Evolutionary conservation across 2,797 vertebrate genomes (phyloP).

Genomic region (Crocodylus rhombifer): DNA sequence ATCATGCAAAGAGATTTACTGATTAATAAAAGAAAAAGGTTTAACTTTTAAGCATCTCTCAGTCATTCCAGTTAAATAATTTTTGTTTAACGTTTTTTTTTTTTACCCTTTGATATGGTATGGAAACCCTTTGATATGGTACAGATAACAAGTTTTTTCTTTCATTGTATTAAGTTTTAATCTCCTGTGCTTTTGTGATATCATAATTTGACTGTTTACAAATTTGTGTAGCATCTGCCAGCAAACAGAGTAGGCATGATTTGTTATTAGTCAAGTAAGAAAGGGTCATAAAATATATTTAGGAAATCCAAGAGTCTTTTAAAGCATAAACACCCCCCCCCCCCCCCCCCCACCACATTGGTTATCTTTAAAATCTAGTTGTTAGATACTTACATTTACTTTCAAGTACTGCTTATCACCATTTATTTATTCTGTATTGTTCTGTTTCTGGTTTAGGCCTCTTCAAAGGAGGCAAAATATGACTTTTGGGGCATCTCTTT

Average conservation of each 20-base stretch:
- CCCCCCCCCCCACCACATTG: neutral
- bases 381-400: neutral
- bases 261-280: slow-evolving; percentile 16
- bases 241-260: neutral
- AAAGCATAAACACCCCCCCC: neutral
- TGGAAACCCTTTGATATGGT: slow-evolving; percentile 14
- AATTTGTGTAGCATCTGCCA: neutral
- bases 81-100: neutral
- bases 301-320: slow-evolving; percentile 9
- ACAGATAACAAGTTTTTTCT: slow-evolving; percentile 39
- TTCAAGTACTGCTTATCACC: neutral
- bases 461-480: neutral
- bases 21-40: slow-evolving; percentile 36
- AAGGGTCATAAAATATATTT: slow-evolving; percentile 22
- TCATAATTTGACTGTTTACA: neutral
- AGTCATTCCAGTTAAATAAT: slow-evolving; percentile 31
- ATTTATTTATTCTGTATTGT: neutral
- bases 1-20: slow-evolving; percentile 57
- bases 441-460: rapidly evolving
- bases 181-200: neutral
- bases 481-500: neutral
- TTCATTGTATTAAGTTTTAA: slow-evolving; percentile 36
- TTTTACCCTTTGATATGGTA: too few species aligned
- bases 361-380: neutral
- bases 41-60: slow-evolving; percentile 13